Evolutionary conservation across 2,888 invertebrate species (phyloP), one percentile per base, ranked within the genome.

Genomic region (Marasmarcha lunaedactyla): DNA sequence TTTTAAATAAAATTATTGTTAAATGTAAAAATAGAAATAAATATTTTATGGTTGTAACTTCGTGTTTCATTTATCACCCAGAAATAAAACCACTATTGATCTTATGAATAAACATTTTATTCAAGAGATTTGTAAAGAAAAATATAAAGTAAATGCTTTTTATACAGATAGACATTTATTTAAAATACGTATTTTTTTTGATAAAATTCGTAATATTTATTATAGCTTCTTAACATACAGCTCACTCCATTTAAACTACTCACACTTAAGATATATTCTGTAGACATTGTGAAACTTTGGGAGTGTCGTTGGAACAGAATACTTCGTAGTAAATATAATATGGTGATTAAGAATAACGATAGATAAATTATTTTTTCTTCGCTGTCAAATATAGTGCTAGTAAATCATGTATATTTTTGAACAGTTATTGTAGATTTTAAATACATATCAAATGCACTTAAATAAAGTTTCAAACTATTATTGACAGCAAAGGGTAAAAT

Each of bases 91-190:
- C 61, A 54, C 10, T 7, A n/a, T 25, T 25, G 47, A 56, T 59
- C 52, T 68, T 78, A 77, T 55, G 74, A 72, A 77, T 69, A 73
- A 71, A 78, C 63, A 67, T 63, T 79, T 78, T 81, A 79, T 77
- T 81, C 57, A 6, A 68, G 73, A 79, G 66, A 71, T 74, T 30
- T 73, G 73, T 81, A 77, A 77, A 79, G 70, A 79, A 78, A n/a
- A n/a, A 74, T 72, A 77, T 55, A 73, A 78, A 71, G 57, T 67
- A 72, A 72, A 68, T 62, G 14, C 70, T 56, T 60, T 66, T 57
- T 65, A 72, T 72, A 71, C 63, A 59, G 34, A 34, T 34, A 71
- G 64, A 73, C 69, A 72, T 56, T 68, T 70, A 77, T 72, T 71
- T 64, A 73, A 74, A 72, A 74, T 71, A 79, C 70, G 73, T 71